Evolutionary conservation across 2,888 invertebrate genomes (phyloP), one percentile per base, ranked within the genome.

Genomic region (Sphaerophoria rueppellii): DNA sequence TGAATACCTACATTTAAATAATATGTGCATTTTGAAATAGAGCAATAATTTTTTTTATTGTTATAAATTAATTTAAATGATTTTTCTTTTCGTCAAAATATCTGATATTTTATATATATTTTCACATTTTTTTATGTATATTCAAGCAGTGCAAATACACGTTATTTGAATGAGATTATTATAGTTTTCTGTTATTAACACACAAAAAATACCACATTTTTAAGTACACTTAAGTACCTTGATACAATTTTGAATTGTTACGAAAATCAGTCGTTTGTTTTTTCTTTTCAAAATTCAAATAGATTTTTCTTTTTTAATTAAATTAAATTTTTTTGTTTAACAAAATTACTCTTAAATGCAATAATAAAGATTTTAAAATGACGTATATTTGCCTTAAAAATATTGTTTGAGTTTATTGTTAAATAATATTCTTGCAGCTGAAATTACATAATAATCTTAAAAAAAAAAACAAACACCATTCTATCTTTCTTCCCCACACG

Each of bases 21-120:
- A 78, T 72, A 80, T 46, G 81, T 85, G 85, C 85, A 85, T 85
- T 85, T 85, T 81, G 76, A 85, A 81, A 85, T 76, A 85, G 60
- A 85, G 69, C 75, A 76, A 73, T 73, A 81, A 52, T 60, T 43
- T 60, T 24, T 24, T 60, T 65, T 50, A 65, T 79, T 81, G 61
- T 83, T 43, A 43, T 43, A 43, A 80, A 24, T 71, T 75, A 54
- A 60, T 80, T 80, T 76, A 6, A 65, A 37, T 65, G 35, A 71
- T 71, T 43, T 40, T 43, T 11, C 16, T 72, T 81, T 76, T 76
- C 60, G 67, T 75, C 70, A 71, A 75, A 69, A 78, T 65, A 73
- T 71, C 46, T 75, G 80, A 65, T 83, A 75, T 71, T 75, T 75
- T 65, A 50, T 50, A 58, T 79, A 74, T 70, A 70, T 79, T 74